Evolutionary conservation across 2,888 invertebrate species (phyloP).

Genomic region (Heliothis peltigera): DNA sequence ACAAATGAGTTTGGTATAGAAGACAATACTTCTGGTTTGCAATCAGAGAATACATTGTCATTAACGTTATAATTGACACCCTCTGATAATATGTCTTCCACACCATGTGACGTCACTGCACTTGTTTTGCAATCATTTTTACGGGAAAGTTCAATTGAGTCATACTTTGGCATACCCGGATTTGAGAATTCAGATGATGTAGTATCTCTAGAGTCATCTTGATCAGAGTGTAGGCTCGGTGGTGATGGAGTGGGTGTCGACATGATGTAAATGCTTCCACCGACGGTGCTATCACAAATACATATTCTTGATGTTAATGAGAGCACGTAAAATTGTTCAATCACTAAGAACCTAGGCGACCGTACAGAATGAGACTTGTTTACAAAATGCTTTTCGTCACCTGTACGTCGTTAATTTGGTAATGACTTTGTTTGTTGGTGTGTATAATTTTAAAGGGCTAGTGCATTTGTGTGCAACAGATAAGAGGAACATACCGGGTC

Average conservation of each 20-base stretch:
- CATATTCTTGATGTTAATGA: constrained; percentile 50
- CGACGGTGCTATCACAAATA: constrained; percentile 34
- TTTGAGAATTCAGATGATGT: constrained; percentile 74
- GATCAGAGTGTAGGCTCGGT: constrained; percentile 76
- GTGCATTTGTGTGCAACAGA: constrained; percentile 82
- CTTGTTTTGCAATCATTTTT: constrained; percentile 69
- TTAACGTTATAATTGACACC: constrained; percentile 70
- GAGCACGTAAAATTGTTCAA: constrained; percentile 51
- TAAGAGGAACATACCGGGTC: constrained; percentile 86
- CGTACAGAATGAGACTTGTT: constrained; percentile 82
- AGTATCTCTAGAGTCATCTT: constrained; percentile 77
- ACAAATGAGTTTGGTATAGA: constrained; percentile 76
- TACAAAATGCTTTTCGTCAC: constrained; percentile 88
- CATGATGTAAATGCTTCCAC: constrained; percentile 66
- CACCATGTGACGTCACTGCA: constrained; percentile 80
- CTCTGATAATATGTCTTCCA: constrained; percentile 83
- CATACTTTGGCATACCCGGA: constrained; percentile 64
- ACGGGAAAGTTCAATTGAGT: constrained; percentile 59
- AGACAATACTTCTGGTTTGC: constrained; percentile 77
- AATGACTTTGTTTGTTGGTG: constrained; percentile 85
- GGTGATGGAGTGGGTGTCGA: constrained; percentile 77
- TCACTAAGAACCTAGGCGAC: constrained; percentile 77
- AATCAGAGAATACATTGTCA: constrained; percentile 75
- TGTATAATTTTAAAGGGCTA: constrained; percentile 75
- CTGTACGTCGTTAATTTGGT: constrained; percentile 88